These are phyloP conservation scores for Tiphia femorata DNA, from an alignment of 2,888 invertebrate species.

Conservation along the genomic window DNA sequence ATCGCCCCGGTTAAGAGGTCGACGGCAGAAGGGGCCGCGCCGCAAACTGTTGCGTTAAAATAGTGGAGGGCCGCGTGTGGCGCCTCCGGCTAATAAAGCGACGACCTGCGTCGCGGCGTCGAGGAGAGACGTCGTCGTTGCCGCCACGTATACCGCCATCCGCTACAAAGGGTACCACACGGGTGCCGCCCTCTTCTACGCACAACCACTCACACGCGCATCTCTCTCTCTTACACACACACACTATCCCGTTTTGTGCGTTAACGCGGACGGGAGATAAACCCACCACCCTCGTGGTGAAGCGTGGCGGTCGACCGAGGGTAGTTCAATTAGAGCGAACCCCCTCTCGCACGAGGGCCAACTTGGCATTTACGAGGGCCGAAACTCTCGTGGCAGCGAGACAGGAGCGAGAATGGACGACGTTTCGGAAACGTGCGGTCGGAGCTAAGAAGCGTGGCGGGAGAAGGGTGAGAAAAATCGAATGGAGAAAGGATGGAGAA, in stretches of 20 bases:
- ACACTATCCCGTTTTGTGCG: no score
- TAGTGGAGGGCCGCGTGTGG: conserved; percentile 43
- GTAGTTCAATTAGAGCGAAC: conserved; percentile 51
- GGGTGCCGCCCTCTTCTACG: conserved; percentile 48
- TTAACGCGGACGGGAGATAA: conserved; percentile 52
- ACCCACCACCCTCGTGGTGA: conserved; percentile 45
- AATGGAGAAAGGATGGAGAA: no score
- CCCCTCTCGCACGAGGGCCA: conserved; percentile 17
- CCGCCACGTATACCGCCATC: conserved; percentile 16
- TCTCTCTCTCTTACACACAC: no score
- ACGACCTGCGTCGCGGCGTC: conserved; percentile 32
- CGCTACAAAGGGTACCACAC: conserved; percentile 40
- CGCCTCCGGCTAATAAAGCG: conserved; percentile 51
- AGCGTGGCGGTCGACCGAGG: conserved; percentile 41
- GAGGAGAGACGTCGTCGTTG: not conserved
- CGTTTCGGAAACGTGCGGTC: no score
- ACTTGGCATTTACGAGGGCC: conserved; percentile 38
- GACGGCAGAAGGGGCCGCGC: conserved; percentile 26
- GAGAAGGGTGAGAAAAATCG: no score
- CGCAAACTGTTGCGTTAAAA: conserved; percentile 65
- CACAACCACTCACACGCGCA: conserved; percentile 49
- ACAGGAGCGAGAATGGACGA: conserved; percentile 5
- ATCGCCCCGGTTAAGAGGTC: conserved; percentile 4
- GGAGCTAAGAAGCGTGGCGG: no score
- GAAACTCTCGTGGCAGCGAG: conserved; percentile 29